A percentile compares a stretch with the other conserved stretches of the same genome.
Conservation (phyloP, 2,113 vertebrate species). For the Dicerorhinus sumatrensis region DNA sequence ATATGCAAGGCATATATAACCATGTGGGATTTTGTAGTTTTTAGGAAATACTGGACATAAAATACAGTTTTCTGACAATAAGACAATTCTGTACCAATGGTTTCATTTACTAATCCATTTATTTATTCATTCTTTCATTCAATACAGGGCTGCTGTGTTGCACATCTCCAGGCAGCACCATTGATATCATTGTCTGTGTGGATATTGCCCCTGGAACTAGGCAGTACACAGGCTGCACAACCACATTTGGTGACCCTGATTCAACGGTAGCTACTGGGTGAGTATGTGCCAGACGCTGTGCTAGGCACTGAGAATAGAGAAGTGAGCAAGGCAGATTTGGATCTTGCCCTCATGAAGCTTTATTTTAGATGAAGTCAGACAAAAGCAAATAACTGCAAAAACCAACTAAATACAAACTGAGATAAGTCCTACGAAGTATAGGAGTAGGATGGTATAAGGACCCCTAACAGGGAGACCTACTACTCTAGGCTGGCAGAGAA, state of each 20-base stretch:
- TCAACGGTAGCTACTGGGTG: background rate
- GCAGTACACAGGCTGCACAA: background rate
- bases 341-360: background rate
- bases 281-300: background rate
- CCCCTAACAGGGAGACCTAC: background rate
- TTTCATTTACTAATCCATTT: background rate
- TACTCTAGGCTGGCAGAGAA: background rate
- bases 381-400: background rate
- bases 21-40: background rate
- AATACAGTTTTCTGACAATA: background rate
- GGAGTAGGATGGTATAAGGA: background rate
- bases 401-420: background rate
- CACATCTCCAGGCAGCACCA: background rate
- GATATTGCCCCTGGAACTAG: background rate
- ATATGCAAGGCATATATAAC: background rate
- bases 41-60: background rate
- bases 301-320: background rate
- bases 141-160: background rate
- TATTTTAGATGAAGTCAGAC: constrained; percentile 15
- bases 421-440: background rate
- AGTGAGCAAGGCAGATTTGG: background rate
- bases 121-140: background rate
- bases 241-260: too few relatives aligned
- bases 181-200: background rate
- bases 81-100: background rate